Evolutionary conservation across 1,140 invertebrate genomes (phyloP).

Genomic region (Phocides pigmalion): DNA sequence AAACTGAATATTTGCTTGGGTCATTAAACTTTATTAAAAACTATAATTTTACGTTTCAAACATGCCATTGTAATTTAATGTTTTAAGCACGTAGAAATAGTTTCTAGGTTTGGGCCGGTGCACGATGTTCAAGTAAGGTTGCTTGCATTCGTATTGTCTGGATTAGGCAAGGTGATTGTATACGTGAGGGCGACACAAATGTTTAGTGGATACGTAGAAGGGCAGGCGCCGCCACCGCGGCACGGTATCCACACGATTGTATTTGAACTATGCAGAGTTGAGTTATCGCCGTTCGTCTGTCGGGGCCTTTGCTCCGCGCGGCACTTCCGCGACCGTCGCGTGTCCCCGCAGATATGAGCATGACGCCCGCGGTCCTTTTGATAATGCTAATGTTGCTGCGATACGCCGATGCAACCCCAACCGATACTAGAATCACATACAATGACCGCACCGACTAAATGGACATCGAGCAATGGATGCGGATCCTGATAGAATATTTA

Average conservation of each 20-base stretch:
- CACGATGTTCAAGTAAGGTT: constrained; percentile 28
- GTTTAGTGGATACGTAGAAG: constrained; percentile 43
- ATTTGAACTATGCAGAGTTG: constrained; percentile 70
- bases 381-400: constrained; percentile 77
- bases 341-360: constrained; percentile 70
- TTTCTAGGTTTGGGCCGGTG: constrained; percentile 16
- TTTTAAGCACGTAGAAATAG: constrained; percentile 1
- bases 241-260: constrained; percentile 57
- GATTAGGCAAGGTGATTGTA: constrained; percentile 33
- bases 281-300: constrained; percentile 67
- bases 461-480: constrained; percentile 52
- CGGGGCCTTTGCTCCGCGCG: constrained; percentile 60
- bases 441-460: constrained; percentile 69
- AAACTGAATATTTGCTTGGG: not conserved
- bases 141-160: constrained; percentile 31
- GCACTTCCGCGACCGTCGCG: constrained; percentile 73
- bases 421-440: constrained; percentile 69
- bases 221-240: constrained; percentile 37
- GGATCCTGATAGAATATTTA: constrained; percentile 64
- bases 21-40: not conserved
- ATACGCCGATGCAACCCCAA: constrained; percentile 60
- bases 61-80: not conserved
- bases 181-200: constrained; percentile 37
- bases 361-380: constrained; percentile 72
- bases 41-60: not conserved